These are phyloP conservation scores for Drosophila nigricruria DNA, from an alignment of 2,888 invertebrate genomes.

Conservation along the genomic window DNA sequence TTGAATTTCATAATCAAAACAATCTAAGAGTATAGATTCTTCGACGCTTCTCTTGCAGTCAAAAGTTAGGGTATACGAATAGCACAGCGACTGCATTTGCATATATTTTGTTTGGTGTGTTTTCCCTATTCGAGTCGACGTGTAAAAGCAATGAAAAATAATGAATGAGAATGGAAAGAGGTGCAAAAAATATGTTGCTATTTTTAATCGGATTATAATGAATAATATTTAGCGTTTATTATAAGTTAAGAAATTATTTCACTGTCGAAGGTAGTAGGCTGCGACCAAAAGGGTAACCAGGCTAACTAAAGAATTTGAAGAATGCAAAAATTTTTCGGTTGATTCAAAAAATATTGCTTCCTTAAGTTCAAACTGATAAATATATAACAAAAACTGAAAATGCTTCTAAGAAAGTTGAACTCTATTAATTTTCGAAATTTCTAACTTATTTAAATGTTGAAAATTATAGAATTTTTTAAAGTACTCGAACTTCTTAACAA, in stretches of 20 bases:
- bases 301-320: neutral
- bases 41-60: neutral
- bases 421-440: neutral
- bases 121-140: slow-evolving; percentile 24
- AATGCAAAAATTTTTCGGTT: neutral
- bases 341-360: neutral
- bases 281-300: slow-evolving; percentile 54
- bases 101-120: slow-evolving; percentile 26
- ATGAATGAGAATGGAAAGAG: slow-evolving; percentile 38
- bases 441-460: neutral
- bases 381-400: neutral
- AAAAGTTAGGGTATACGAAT: slow-evolving; percentile 27
- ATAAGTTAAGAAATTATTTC: slow-evolving; percentile 66
- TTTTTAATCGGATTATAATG: slow-evolving; percentile 82
- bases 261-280: slow-evolving; percentile 60
- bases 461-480: slow-evolving; percentile 11
- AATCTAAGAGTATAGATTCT: neutral
- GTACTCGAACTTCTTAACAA: slow-evolving; percentile 10
- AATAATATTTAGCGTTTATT: slow-evolving; percentile 72
- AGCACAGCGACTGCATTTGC: neutral
- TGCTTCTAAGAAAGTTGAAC: neutral
- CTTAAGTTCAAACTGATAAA: neutral
- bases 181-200: slow-evolving; percentile 56
- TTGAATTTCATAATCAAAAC: neutral
- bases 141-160: slow-evolving; percentile 48